Base-by-base conservation (phyloP, 2,888 invertebrate genomes). In the Selenia dentaria region DNA sequence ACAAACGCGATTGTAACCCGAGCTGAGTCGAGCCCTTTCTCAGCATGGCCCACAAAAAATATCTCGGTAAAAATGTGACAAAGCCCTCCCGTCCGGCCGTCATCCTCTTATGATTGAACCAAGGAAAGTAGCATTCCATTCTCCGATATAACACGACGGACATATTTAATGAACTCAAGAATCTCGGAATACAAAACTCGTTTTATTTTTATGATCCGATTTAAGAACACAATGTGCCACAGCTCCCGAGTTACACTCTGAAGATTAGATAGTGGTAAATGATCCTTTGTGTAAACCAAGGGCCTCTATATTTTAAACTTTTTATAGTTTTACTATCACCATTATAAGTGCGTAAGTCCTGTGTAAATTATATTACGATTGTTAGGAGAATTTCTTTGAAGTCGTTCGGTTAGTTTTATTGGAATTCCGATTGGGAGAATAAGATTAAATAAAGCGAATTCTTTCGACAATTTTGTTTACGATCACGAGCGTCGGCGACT, bases 81-180 rank as follows among this genome's bases (percentile, higher is more conserved):
- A 69, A 65, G 57, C 60, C 47, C 58, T 49, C 58, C 64, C 64
- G 62, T 67, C 67, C 56, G 57, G 54, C 65, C 73, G 74, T 79
- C 76, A 79, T 74, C 70, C 70, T 70, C 66, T 72, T 76, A 77
- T 81, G 79, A 81, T 79, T 74, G 74, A 75, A 71, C 70, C 67
- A 70, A 72, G 66, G 69, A 68, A 67, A 70, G 69, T 64, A 66
- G 67, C 82, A 82, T 82, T 82, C 81, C 81, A 72, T 64, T 63
- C 68, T 65, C 60, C 68, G 65, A 68, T 66, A 60, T 66, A 68
- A 66, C 64, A 65, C 64, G 49, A 57, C 49, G 46, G 44, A 53
- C 57, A 59, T 61, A 56, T 63, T 59, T 61, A 62, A 64, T 62
- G 57, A 61, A 59, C 53, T 54, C 48, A 48, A 58, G 60, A 61